These are phyloP conservation scores for Bursaphelenchus okinawaensis DNA, from an alignment of 2,888 invertebrate species.

Conservation along the genomic window DNA sequence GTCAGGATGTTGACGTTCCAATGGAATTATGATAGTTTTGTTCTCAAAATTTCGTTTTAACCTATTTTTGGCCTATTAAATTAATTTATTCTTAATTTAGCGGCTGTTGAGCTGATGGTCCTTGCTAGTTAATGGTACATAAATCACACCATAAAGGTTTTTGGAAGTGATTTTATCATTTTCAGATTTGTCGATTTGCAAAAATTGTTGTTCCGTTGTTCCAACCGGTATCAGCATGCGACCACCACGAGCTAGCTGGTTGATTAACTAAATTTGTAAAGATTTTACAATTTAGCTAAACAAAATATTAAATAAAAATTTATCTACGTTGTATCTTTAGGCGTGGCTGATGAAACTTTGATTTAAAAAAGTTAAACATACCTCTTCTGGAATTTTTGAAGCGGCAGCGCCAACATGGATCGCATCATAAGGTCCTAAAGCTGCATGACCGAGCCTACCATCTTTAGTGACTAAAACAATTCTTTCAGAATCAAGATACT, in stretches of 20 bases:
- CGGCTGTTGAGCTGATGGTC: slow-evolving; percentile 63
- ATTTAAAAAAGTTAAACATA: too few species aligned
- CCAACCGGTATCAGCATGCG: slow-evolving; percentile 66
- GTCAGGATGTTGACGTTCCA: neutral
- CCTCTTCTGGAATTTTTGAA: slow-evolving; percentile 49
- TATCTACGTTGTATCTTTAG: too few species aligned
- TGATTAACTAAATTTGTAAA: slow-evolving; percentile 72
- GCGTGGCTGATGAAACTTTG: too few species aligned
- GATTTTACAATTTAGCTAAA: too few species aligned
- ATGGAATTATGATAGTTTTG: neutral
- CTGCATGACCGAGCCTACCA: slow-evolving; percentile 74
- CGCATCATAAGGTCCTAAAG: slow-evolving; percentile 77
- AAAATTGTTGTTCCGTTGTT: slow-evolving; percentile 62
- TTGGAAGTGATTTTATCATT: slow-evolving; percentile 65
- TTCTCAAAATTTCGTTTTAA: too few species aligned
- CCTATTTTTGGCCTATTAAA: neutral
- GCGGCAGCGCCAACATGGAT: slow-evolving; percentile 67
- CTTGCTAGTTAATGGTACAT: slow-evolving; percentile 88
- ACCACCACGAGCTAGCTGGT: slow-evolving; percentile 81
- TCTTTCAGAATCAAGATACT: slow-evolving; percentile 68
- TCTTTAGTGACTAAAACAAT: slow-evolving; percentile 72
- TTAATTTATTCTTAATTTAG: neutral
- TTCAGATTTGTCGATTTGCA: slow-evolving; percentile 80
- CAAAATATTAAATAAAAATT: too few species aligned
- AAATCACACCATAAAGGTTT: slow-evolving; percentile 86